Base-by-base conservation (phyloP, 2,797 vertebrate species). In the Poeciliopsis presidionis region DNA sequence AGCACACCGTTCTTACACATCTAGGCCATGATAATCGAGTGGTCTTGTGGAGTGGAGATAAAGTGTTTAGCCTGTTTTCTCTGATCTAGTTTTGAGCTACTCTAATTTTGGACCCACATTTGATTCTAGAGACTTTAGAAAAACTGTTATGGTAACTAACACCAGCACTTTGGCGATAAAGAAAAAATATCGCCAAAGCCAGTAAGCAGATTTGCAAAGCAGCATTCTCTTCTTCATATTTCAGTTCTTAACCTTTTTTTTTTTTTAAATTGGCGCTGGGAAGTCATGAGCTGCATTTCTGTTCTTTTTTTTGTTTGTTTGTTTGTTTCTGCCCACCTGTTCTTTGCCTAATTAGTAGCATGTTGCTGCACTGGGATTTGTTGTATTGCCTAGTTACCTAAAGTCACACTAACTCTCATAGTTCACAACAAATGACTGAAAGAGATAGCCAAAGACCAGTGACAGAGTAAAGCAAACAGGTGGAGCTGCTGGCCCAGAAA, bases 401-500 rank as follows among this genome's bases (percentile, higher is more conserved):
- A 45, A 45, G 22, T 43, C 43, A 43, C 39, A 43, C 22, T n/a
- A 70, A 41, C 79, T 76, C 25, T 74, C 77, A 78, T 71, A 51
- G 70, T 91, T 90, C 78, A 87, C 71, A 85, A 90, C 82, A 84
- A 89, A 84, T 83, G 83, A 80, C 51, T 4, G 77, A 84, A 83
- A 85, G 2, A 80, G 65, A 72, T 18, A 28, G 51, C 6, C 61
- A 36, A n/a, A 61, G 59, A 28, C 39, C 30, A 22, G 8, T 14
- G 25, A 11, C 25, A 36, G 20, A 22, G 36, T 12, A 4, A 45
- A 71, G 46, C 39, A 74, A 79, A 70, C 28, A 72, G 59, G 53
- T 77, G 51, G 39, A 41, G 13, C 18, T n/a, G 7, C 33, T 43
- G 63, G 43, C 51, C 74, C 36, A 79, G 63, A 86, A 80, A 78